Evolutionary conservation across 2,113 vertebrate species (phyloP), one percentile per base, ranked within the genome.

Genomic region (Thymallus thymallus): DNA sequence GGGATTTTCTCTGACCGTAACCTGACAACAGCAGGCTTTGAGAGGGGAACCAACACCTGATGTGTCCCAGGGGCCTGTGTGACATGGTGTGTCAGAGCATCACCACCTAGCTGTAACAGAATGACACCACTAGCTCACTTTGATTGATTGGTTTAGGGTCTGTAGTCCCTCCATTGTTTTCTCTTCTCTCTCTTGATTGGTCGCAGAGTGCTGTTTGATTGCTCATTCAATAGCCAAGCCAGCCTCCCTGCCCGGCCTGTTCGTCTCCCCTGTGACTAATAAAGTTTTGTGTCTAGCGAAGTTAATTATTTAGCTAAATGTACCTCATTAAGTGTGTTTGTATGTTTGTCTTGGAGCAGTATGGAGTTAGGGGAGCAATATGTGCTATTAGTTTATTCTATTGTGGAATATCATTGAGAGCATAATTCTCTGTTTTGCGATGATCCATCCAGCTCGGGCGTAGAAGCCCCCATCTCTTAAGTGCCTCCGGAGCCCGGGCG

Each of bases 51-150:
- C 68, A 76, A 80, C 83, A 82, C 35, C 74, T 66, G 68, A 82
- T 73, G 72, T 82, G 86, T 87, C 88, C 84, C 73, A 76, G 76
- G 48, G 67, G 62, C 68, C 64, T 23, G 76, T 74, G 66, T 80
- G 82, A 80, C 41, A 75, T 78, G 77, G 71, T 78, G 81, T 75
- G 71, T 66, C 77, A 86, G 73, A 77, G 9, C 69, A 75, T n/a
- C 71, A 20, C 74, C 77, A 55, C 74, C 71, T 69, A 58, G 30
- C 18, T 14, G 61, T 79, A 85, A 84, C 84, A 83, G 84, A 68
- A 75, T 89, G 86, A 83, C 84, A 85, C 30, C 83, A 80, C 69
- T 80, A 18, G 80, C 80, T 87, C 81, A 75, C 63, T 77, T 85
- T 83, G 85, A 89, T 85, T 80, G 84, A 88, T 86, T 76, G 79